A percentile compares a stretch with the other conserved stretches of the same genome.
These are phyloP conservation scores for Lasioglossum baleicum DNA, from an alignment of 1,140 invertebrate genomes.

Conservation along the genomic window DNA sequence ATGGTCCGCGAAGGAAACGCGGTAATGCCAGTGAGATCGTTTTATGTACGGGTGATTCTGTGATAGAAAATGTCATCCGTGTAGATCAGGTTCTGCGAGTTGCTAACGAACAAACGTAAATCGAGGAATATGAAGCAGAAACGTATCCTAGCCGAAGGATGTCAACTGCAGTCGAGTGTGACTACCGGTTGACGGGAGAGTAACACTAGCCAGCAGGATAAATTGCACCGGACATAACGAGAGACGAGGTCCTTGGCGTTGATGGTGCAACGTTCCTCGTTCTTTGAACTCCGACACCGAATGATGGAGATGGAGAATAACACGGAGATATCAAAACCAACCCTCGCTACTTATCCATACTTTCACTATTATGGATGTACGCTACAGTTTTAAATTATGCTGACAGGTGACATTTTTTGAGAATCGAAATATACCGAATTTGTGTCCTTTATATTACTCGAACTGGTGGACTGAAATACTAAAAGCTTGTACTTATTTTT, in stretches of 20 bases:
- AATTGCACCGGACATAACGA: constrained; percentile 52
- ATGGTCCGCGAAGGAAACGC: constrained; percentile 33
- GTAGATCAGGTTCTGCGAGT: constrained; percentile 42
- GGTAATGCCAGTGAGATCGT: not conserved
- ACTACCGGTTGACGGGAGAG: constrained; percentile 51
- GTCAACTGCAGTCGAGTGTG: constrained; percentile 61
- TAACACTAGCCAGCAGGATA: constrained; percentile 53
- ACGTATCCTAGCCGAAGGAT: constrained; percentile 47
- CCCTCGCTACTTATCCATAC: too few relatives aligned
- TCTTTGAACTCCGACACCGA: not conserved
- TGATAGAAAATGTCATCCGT: constrained; percentile 48
- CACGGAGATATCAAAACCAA: too few relatives aligned
- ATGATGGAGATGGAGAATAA: not conserved
- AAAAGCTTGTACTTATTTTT: too few relatives aligned
- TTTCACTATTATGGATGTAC: too few relatives aligned
- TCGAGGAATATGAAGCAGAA: constrained; percentile 47
- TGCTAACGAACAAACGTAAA: constrained; percentile 47
- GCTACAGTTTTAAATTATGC: too few relatives aligned
- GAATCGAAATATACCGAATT: too few relatives aligned
- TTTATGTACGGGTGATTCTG: not conserved
- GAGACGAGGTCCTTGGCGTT: constrained; percentile 36
- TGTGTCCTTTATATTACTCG: too few relatives aligned
- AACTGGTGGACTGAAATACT: too few relatives aligned
- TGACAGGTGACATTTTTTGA: too few relatives aligned
- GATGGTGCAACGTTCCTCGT: constrained; percentile 32